Base-by-base conservation (phyloP, 2,888 invertebrate genomes). In the Heteropelma amictum region DNA sequence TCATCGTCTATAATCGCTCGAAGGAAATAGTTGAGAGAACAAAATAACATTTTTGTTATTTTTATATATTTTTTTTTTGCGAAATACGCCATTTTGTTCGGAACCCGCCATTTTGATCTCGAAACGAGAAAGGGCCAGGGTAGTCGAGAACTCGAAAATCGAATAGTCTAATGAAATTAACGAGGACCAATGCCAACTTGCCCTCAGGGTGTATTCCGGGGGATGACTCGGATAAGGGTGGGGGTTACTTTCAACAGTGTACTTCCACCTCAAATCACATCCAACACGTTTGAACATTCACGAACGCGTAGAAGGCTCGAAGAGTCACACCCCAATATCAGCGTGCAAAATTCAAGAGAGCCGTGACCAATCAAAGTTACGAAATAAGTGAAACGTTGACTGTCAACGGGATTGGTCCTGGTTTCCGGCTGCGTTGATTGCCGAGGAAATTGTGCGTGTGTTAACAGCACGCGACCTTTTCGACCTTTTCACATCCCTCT, bases 381-480 rank as follows among this genome's bases (percentile, higher is more conserved):
- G 82, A 82, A 82, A 82, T 84, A 84, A 86, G 85, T 82, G 82
- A 83, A 83, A 80, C 79, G 77, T 77, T 81, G 80, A 65, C 78
- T 72, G 71, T 76, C 63, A 42, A 71, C 72, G 78, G 68, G 83
- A 86, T 88, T 89, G 85, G 88, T 86, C 81, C 82, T 76, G 83
- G 87, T 83, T 88, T 89, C 88, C 89, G 87, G 87, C 81, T 77
- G 83, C 79, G 80, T 85, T 86, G 87, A 88, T 86, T 88, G 80
- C 84, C 79, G 79, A 84, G 86, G 87, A 88, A 88, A 88, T 88
- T 86, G 86, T 87, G 86, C 88, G 87, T 85, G 80, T 79, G 75
- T 45, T 63, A 63, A 58, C 75, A 49, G 45, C 64, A 53, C 60
- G 56, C 67, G 65, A 28, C 45, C 19, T 40, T 53, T 33, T 51